phyloP scores from a whole-genome alignment of 2,888 invertebrate genomes.

The Dendrolimus houi region DNA sequence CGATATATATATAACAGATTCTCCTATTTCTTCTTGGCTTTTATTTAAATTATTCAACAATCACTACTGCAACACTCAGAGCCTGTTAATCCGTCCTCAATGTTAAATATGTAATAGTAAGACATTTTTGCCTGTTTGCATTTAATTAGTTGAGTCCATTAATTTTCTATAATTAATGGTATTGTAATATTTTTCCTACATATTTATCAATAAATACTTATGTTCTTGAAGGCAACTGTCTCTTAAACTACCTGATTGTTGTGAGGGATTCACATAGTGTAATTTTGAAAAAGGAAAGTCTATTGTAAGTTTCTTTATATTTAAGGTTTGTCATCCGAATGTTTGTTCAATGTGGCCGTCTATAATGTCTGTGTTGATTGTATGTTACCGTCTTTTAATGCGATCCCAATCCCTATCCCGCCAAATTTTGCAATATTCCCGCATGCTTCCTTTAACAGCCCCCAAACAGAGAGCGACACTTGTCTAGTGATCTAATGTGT shows the following conservation, averaged over 20 bases:
- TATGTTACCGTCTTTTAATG: constrained; percentile 4
- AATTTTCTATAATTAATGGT: too few relatives aligned
- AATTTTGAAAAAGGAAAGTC: background rate
- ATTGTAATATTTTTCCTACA: too few relatives aligned
- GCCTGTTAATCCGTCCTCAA: too few relatives aligned
- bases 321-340: background rate
- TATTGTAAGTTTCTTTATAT: background rate
- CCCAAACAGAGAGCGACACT: constrained; percentile 37
- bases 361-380: background rate
- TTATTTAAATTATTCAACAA: background rate
- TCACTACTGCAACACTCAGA: too few relatives aligned
- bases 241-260: too few relatives aligned
- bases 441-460: constrained; percentile 76
- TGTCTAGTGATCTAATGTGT: constrained; percentile 61
- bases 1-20: constrained; percentile 1
- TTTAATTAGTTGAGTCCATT: too few relatives aligned
- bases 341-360: background rate
- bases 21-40: background rate
- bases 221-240: too few relatives aligned
- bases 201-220: too few relatives aligned
- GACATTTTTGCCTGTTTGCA: too few relatives aligned
- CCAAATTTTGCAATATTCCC: constrained; percentile 32
- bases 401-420: constrained; percentile 10
- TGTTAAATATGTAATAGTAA: too few relatives aligned
- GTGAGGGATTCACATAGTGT: too few relatives aligned